Percentiles rank a stretch among this genome's conserved stretches.
phyloP scores from a whole-genome alignment of 2,888 invertebrate genomes.

The Bombylius discolor region DNA sequence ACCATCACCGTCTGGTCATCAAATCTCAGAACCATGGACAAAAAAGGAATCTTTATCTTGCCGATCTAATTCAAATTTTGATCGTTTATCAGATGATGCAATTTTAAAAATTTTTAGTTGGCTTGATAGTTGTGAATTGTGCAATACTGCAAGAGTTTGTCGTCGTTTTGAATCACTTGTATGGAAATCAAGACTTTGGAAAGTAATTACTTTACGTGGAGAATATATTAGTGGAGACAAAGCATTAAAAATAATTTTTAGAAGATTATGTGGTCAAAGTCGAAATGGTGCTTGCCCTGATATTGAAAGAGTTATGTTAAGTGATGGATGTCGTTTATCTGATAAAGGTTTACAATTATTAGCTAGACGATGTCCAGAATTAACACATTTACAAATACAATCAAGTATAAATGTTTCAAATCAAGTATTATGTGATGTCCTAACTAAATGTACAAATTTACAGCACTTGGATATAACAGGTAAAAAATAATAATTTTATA shows the following conservation, averaged over 20 bases:
- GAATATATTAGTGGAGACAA: conserved; percentile 47
- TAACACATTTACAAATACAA: conserved; percentile 68
- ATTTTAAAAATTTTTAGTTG: conserved; percentile 56
- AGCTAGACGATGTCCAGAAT: conserved; percentile 65
- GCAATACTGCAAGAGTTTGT: conserved; percentile 62
- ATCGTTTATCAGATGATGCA: conserved; percentile 52
- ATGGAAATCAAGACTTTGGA: conserved; percentile 68
- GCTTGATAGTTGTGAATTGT: conserved; percentile 57
- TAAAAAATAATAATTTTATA: conserved; percentile 27
- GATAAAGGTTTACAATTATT: conserved; percentile 64
- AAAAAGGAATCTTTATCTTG: conserved; percentile 27
- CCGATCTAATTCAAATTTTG: conserved; percentile 33
- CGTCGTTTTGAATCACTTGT: conserved; percentile 61
- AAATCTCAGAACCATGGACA: conserved; percentile 30
- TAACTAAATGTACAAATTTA: conserved; percentile 64
- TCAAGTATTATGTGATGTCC: conserved; percentile 61
- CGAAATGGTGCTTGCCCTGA: conserved; percentile 54
- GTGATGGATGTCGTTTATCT: conserved; percentile 57
- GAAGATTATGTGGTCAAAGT: conserved; percentile 51
- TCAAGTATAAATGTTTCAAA: conserved; percentile 63
- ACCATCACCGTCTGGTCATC: conserved; percentile 38
- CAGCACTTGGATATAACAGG: conserved; percentile 78
- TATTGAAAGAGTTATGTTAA: conserved; percentile 52
- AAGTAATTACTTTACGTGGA: conserved; percentile 49
- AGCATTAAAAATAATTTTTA: conserved; percentile 49